Evolutionary conservation across 1,140 invertebrate genomes (phyloP), one percentile per base, ranked within the genome.

Genomic region (Tribolium madens): DNA sequence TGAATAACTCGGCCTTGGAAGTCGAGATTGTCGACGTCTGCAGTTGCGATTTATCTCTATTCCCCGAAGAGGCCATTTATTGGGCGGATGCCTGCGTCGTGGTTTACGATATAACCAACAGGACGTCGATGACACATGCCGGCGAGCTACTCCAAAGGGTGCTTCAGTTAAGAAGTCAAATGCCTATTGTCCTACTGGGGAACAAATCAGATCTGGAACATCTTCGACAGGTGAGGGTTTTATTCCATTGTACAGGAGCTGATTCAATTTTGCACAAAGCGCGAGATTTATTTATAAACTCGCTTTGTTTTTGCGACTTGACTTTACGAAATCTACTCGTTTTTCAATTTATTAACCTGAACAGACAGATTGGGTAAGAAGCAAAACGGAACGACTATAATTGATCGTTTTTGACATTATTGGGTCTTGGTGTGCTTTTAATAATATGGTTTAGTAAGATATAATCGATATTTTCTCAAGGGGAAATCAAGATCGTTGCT

Each of bases 201-300:
- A 95, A 95, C 85, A 95, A 94, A 84, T 90, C 89, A 1, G 93
- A 94, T 85, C 87, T 94, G 76, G 93, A 93, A 84, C 93, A 94
- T 85, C 86, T 93, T 14, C 86, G 93, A 89, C 87, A 91, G 87
- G 92, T 92, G 83, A 87, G 86, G 84, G 2, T 7, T 64, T 64
- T 13, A 64, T 64, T 64, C 57, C 12, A 42, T 64, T 64, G 2
- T 36, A 12, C 7, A n/a, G 18, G 1, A 21, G 18, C 18, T 26
- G 21, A 26, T 26, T 26, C 21, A 26, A 26, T 26, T 26, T 26
- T 4, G 21, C 21, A 26, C 21, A 26, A 26, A 26, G 21, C 21
- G 6, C 21, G 21, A 5, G n/a, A n/a, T n/a, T 2, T 26, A 26
- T 26, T 26, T 26, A 26, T 26, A 26, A 21, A 26, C 21, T 1